Evolutionary conservation across 1,140 invertebrate species (phyloP), one percentile per base, ranked within the genome.

Genomic region (Parapsyche elsis): DNA sequence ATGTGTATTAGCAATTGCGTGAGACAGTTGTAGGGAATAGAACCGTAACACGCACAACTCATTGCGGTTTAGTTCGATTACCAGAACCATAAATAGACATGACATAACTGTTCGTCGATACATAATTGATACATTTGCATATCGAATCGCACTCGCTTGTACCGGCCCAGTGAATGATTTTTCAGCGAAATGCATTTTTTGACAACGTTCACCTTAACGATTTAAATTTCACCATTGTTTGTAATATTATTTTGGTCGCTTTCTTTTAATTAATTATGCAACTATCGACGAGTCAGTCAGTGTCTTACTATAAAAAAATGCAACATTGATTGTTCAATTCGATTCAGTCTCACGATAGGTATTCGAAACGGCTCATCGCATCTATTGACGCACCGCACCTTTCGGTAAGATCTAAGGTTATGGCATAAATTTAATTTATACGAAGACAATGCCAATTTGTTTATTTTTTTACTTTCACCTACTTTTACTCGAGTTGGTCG

Each of bases 391-490:
- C 64, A 23, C 59, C 4, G 21, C 59, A 26, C 64, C 24, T 67
- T 24, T 67, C 64, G 21, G 21, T 23, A 9, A 26, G 24, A 26
- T 67, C 64, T 67, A 67, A 67, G 23, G 21, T 67, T 12, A 12
- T 26, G 10, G 64, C 24, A 67, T 67, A 67, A 67, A 67, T 67
- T 23, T 53, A 67, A 67, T 67, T 67, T 67, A 67, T 67, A 14
- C 64, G 24, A 9, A 73, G 71, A 73, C 46, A 73, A 73, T 45
- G 38, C 71, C 71, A 45, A 46, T 73, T 73, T 73, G 44, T 73
- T 46, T 73, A 45, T 45, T 73, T 73, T 46, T 67, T 53, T 21
- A 73, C 71, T 73, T 73, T 73, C 71, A 46, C 71, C 71, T 21
- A 53, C 71, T 73, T 73, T 73, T 73, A 73, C 71, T 46, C 38